Evolutionary conservation across 2,888 invertebrate species (phyloP), one percentile per base, ranked within the genome.

Genomic region (Apotomis capreana): DNA sequence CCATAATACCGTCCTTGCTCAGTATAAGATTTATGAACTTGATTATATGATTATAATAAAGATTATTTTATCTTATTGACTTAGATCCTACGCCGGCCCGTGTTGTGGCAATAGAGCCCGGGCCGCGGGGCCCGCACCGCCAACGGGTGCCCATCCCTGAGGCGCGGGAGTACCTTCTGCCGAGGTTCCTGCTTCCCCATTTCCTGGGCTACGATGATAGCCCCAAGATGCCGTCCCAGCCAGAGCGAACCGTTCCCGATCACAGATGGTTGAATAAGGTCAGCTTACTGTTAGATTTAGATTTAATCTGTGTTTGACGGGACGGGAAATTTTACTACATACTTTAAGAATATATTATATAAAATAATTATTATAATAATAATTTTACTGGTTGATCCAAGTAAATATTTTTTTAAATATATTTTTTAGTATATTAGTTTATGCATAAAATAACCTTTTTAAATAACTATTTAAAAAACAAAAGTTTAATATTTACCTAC

Each of bases 221-320:
- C 12, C 74, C 76, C 0, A 79, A 75, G 9, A 70, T 70, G 3
- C 76, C 76, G 0, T 76, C 69, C 0, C 75, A 73, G n/a, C 69
- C 59, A 40, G 51, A 62, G 44, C 40, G 61, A 15, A 60, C 55
- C 55, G 49, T 74, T 26, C 72, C 79, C 0, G 76, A 80, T 5
- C 74, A 80, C 36, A 81, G 84, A 57, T 87, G 86, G 87, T 78
- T 88, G 4, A 83, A 80, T 67, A 84, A 83, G 83, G 86, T 86
- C 76, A 58, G 68, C 12, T 36, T 26, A 12, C 40, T 59, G 51
- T 9, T 55, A 2, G 26, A 26, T 54, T 9, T 40, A 44, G 8
- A 8, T 8, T 44, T 10, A 60, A 13, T 13, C 9, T 37, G 40
- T 58, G 49, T 10, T 49, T 6, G 40, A 5, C 4, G 40, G 40